phyloP scores from a whole-genome alignment of 1,140 invertebrate species.

The Bombus affinis region DNA sequence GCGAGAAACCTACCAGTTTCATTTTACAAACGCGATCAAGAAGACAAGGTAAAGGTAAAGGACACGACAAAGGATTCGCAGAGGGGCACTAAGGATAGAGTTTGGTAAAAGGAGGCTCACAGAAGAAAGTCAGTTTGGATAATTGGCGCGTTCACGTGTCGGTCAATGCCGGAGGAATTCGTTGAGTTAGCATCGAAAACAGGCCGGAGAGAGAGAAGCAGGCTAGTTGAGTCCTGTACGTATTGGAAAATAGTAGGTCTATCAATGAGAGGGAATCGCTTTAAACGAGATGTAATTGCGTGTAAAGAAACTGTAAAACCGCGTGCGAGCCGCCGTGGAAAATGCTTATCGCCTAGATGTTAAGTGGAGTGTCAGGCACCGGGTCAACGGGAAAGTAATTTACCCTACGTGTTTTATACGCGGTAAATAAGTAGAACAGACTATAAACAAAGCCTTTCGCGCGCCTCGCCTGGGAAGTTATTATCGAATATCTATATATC shows the following conservation, averaged over 20 bases:
- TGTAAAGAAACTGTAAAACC: slow-evolving; percentile 55
- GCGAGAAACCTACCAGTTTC: background rate
- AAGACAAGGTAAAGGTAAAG: background rate
- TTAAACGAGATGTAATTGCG: slow-evolving; percentile 55
- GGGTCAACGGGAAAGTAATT: slow-evolving; percentile 75
- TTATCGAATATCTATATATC: slow-evolving; percentile 52
- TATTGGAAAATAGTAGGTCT: background rate
- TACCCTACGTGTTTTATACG: slow-evolving; percentile 66
- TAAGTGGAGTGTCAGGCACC: slow-evolving; percentile 71
- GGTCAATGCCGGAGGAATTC: background rate
- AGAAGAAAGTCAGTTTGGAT: background rate
- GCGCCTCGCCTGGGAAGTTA: slow-evolving; percentile 21
- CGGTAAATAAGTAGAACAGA: slow-evolving; percentile 52
- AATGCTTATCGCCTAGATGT: slow-evolving; percentile 74
- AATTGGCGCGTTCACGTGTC: background rate
- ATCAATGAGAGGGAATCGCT: background rate
- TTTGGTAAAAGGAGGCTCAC: too few relatives aligned
- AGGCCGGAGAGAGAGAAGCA: too few relatives aligned
- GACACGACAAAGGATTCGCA: too few relatives aligned
- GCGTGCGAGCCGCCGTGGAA: slow-evolving; percentile 36
- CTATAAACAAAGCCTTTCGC: slow-evolving; percentile 58
- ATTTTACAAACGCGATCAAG: background rate
- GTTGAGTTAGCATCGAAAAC: background rate
- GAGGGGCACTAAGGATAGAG: too few relatives aligned
- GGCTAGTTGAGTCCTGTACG: background rate